Evolutionary conservation across 1,140 invertebrate genomes (phyloP).

Genomic region (Apolygus lucorum): DNA sequence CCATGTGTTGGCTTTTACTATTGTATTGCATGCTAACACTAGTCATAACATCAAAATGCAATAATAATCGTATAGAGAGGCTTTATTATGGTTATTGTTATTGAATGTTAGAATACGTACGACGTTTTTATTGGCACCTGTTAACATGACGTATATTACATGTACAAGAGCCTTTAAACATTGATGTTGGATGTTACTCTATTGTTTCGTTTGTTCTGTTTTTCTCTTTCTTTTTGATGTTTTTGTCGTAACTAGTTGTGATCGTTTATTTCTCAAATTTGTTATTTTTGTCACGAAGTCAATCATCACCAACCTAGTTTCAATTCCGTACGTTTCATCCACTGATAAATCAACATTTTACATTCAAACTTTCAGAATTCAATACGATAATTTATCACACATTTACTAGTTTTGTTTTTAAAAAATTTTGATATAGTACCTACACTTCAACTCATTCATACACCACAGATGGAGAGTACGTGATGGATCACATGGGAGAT

Average conservation of each 20-base stretch:
- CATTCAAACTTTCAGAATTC: no score
- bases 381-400: no score
- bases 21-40: neutral
- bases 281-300: no score
- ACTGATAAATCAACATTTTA: no score
- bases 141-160: neutral
- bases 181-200: neutral
- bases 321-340: no score
- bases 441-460: no score
- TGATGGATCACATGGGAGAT: no score
- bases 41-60: neutral
- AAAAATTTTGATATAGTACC: no score
- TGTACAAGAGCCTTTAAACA: constrained; percentile 10
- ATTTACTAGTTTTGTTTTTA: no score
- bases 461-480: no score
- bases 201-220: neutral
- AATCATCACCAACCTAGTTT: no score
- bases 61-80: neutral
- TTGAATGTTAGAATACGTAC: neutral
- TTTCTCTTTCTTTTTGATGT: neutral
- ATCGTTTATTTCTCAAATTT: no score
- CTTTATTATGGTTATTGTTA: neutral
- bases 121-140: neutral
- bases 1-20: neutral
- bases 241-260: neutral